phyloP scores from a whole-genome alignment of 2,797 vertebrate genomes.

The Eurystomus glaucurus region DNA sequence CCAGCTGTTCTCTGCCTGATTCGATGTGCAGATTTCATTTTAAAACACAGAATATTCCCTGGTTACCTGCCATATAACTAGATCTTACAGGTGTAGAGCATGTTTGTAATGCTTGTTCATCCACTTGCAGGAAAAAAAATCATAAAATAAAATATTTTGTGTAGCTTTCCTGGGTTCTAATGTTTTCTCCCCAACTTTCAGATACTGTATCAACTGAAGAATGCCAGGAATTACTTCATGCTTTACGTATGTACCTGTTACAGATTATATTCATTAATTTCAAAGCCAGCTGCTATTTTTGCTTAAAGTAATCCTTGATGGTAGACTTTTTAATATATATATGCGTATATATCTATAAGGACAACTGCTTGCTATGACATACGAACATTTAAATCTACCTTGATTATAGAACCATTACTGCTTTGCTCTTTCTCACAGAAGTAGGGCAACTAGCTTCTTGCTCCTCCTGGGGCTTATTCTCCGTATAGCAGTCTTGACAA shows the following conservation, averaged over 20 bases:
- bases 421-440: not conserved
- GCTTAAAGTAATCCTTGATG: constrained; percentile 55
- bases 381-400: constrained; percentile 11
- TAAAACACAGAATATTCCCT: constrained; percentile 82
- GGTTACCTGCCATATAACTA: constrained; percentile 78
- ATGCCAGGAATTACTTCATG: constrained; percentile 85
- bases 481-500: not conserved
- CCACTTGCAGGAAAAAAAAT: constrained; percentile 59
- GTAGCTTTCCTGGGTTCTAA: constrained; percentile 76
- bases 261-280: constrained; percentile 81
- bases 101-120: constrained; percentile 79
- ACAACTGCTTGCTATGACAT: not conserved
- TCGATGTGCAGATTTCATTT: constrained; percentile 81
- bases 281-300: constrained; percentile 82
- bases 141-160: constrained; percentile 79
- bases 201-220: constrained; percentile 76
- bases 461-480: not conserved
- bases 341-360: not conserved
- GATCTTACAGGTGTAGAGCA: constrained; percentile 83
- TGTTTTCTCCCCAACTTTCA: constrained; percentile 74
- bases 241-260: constrained; percentile 81
- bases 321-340: not conserved
- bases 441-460: not conserved
- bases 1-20: constrained; percentile 84
- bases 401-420: not conserved